Evolutionary conservation across 2,888 invertebrate genomes (phyloP).

Genomic region (Sipha maydis): DNA sequence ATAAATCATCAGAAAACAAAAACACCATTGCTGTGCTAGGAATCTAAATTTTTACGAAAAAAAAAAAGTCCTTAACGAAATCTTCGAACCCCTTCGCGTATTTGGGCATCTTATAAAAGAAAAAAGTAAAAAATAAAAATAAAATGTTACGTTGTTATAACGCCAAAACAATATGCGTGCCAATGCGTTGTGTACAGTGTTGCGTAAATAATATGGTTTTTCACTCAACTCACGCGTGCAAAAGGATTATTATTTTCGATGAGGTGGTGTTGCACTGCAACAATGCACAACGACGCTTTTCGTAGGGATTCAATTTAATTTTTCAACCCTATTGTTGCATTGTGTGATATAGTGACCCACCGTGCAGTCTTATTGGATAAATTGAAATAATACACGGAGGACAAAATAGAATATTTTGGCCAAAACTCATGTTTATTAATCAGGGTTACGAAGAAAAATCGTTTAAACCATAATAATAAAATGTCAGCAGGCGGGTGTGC

Average conservation of each 20-base stretch:
- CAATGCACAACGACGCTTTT: background rate
- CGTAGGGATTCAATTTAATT: background rate
- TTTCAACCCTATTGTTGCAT: background rate
- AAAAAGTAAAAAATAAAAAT: no score
- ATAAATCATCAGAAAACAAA: no score
- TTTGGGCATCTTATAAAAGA: no score
- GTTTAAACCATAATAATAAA: background rate
- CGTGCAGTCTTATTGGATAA: slow-evolving; percentile 10
- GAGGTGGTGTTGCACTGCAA: background rate
- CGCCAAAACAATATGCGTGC: no score
- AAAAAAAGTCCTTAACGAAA: no score
- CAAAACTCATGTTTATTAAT: slow-evolving; percentile 44
- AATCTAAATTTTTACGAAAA: no score
- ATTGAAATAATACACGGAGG: slow-evolving; percentile 14
- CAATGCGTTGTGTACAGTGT: no score
- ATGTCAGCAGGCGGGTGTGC: background rate
- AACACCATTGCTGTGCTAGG: no score
- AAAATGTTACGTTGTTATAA: no score
- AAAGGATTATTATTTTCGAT: background rate
- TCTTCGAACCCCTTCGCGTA: no score
- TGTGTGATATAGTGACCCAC: background rate
- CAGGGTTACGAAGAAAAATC: slow-evolving; percentile 15
- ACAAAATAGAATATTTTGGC: slow-evolving; percentile 21
- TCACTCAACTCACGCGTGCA: no score
- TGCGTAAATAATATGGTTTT: background rate